A percentile compares a stretch with the other conserved stretches of the same genome.
phyloP scores from a whole-genome alignment of 2,888 invertebrate genomes.

The Tubulanus polymorphus region DNA sequence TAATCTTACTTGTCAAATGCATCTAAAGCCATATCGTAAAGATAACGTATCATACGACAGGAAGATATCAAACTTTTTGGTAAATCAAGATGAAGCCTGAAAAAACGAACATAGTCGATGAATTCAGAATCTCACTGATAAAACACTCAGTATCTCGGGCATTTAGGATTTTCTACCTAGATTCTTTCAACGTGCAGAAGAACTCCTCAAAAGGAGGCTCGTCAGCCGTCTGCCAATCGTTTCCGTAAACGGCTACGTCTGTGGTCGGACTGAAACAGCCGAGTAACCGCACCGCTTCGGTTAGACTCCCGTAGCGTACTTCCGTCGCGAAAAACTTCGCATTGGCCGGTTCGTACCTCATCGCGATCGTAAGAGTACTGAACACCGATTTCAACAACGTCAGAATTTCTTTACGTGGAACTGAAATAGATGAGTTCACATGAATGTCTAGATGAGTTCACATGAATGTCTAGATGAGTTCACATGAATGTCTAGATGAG shows the following conservation, averaged over 20 bases:
- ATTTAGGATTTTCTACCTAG: conserved; percentile 26
- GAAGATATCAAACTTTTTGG: conserved; percentile 77
- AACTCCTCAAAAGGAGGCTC: conserved; percentile 28
- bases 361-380: conserved; percentile 91
- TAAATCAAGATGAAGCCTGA: conserved; percentile 59
- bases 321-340: conserved; percentile 97
- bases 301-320: conserved; percentile 80
- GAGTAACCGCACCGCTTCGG: conserved; percentile 84
- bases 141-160: not conserved
- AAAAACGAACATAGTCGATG: conserved; percentile 10
- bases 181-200: conserved; percentile 39
- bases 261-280: conserved; percentile 71
- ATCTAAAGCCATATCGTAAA: conserved; percentile 94
- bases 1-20: conserved; percentile 87
- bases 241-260: conserved; percentile 11
- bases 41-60: conserved; percentile 76
- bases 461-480: too few species aligned
- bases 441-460: not conserved
- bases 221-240: conserved; percentile 10
- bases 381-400: conserved; percentile 82
- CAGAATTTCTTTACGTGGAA: conserved; percentile 62
- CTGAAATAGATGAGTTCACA: conserved; percentile 28
- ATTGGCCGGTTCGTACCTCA: conserved; percentile 99
- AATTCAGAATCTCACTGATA: too few species aligned
- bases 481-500: too few species aligned